A percentile compares a stretch with the other conserved stretches of the same genome.
Evolutionary conservation across 2,888 invertebrate species (phyloP).

Genomic region (Cyclophora punctaria): DNA sequence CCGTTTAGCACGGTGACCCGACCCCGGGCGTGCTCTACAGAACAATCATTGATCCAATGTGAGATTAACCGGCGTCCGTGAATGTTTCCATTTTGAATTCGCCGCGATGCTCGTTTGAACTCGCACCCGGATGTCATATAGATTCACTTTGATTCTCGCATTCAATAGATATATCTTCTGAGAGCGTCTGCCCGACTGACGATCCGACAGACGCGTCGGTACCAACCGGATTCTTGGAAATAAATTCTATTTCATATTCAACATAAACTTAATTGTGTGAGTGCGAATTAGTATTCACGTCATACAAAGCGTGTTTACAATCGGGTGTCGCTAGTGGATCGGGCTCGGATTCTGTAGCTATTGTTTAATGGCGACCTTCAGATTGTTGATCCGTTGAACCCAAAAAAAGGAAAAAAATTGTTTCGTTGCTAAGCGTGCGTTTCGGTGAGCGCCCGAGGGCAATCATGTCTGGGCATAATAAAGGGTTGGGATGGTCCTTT

Average conservation of each 20-base stretch:
- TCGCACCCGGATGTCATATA: slow-evolving; percentile 68
- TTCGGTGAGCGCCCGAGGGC: slow-evolving; percentile 61
- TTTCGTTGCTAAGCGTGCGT: slow-evolving; percentile 63
- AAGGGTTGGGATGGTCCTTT: slow-evolving; percentile 65
- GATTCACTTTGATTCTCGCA: slow-evolving; percentile 51
- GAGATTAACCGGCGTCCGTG: slow-evolving; percentile 59
- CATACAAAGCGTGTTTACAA: slow-evolving; percentile 35
- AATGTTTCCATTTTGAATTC: slow-evolving; percentile 62
- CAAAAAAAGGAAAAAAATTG: slow-evolving; percentile 40
- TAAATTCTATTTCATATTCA: slow-evolving; percentile 35
- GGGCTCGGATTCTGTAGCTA: slow-evolving; percentile 38
- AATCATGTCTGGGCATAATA: slow-evolving; percentile 71
- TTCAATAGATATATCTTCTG: slow-evolving; percentile 42
- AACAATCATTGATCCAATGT: slow-evolving; percentile 56
- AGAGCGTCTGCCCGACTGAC: slow-evolving; percentile 46
- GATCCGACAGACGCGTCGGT: slow-evolving; percentile 10
- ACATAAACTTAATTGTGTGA: slow-evolving; percentile 42
- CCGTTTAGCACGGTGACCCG: slow-evolving; percentile 60
- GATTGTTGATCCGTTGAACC: slow-evolving; percentile 40
- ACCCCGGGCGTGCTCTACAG: slow-evolving; percentile 47
- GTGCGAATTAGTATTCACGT: slow-evolving; percentile 54
- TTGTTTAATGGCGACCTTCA: slow-evolving; percentile 42
- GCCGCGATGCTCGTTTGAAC: slow-evolving; percentile 58
- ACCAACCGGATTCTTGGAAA: slow-evolving; percentile 15
- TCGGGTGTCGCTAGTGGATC: slow-evolving; percentile 36